These are phyloP conservation scores for Buathra laborator DNA, from an alignment of 2,888 invertebrate species.

Conservation along the genomic window DNA sequence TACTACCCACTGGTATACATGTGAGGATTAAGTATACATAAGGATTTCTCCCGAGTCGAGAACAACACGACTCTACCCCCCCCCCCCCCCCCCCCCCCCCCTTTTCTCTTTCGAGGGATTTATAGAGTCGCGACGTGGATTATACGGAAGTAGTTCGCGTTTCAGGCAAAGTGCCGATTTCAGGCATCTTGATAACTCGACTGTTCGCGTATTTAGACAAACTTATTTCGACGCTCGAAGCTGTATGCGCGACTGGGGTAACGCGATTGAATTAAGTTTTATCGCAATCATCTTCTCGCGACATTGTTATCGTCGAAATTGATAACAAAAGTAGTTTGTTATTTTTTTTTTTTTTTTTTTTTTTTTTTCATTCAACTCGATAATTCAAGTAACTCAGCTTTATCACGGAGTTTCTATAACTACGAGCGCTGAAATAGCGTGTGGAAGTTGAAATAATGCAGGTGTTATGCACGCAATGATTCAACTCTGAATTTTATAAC, in stretches of 20 bases:
- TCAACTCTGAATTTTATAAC: background rate
- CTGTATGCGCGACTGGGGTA: background rate
- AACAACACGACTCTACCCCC: background rate
- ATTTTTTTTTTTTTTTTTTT: background rate
- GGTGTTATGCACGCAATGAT: background rate
- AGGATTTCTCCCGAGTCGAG: constrained; percentile 2
- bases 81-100: background rate
- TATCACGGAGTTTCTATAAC: background rate
- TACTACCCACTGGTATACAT: constrained; percentile 5
- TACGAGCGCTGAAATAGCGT: background rate
- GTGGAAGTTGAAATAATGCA: too few relatives aligned
- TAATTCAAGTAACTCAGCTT: background rate
- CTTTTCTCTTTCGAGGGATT: background rate
- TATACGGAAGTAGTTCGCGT: background rate
- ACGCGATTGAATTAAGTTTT: background rate
- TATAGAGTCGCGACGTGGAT: background rate
- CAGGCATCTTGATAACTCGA: constrained; percentile 4
- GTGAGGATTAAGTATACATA: constrained; percentile 14
- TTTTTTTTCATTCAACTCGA: background rate
- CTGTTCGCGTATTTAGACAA: background rate
- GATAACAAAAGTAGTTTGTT: background rate
- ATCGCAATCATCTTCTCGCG: background rate
- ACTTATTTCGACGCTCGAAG: background rate
- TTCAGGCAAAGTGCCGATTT: background rate
- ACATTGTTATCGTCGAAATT: background rate